phyloP scores from a whole-genome alignment of 2,797 vertebrate species.

The Dermochelys coriacea region DNA sequence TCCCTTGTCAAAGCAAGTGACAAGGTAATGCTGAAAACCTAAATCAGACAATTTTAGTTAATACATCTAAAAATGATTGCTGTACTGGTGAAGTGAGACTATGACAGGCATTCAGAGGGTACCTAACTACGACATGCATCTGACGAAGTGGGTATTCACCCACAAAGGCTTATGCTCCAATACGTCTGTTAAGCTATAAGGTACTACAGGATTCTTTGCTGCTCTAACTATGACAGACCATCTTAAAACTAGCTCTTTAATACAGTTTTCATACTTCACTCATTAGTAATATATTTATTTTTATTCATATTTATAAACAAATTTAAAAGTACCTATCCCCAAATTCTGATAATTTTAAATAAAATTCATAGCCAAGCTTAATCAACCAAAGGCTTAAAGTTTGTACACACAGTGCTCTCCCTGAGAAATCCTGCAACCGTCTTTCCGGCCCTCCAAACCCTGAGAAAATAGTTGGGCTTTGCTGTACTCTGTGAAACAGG shows the following conservation, averaged over 20 bases:
- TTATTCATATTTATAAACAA: too few species aligned
- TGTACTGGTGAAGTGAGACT: neutral
- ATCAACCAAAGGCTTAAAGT: neutral
- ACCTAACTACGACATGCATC: neutral
- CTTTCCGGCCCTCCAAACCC: too few species aligned
- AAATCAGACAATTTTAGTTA: neutral
- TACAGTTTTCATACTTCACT: neutral
- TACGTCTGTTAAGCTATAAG: too few species aligned
- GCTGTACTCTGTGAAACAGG: too few species aligned
- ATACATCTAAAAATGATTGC: neutral
- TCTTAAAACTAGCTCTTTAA: neutral
- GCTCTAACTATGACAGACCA: neutral
- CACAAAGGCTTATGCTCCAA: too few species aligned
- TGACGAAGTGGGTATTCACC: too few species aligned
- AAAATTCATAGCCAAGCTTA: neutral
- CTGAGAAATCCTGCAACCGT: too few species aligned
- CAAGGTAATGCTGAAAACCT: neutral
- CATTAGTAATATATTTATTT: neutral
- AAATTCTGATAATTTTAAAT: neutral
- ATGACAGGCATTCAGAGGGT: neutral
- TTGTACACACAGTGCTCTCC: too few species aligned
- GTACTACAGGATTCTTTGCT: too few species aligned
- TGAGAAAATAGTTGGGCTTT: neutral
- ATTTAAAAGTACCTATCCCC: neutral
- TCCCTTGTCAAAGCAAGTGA: conserved; percentile 15